Evolutionary conservation across 2,797 vertebrate genomes (phyloP).

Genomic region (Sphaeramia orbicularis): DNA sequence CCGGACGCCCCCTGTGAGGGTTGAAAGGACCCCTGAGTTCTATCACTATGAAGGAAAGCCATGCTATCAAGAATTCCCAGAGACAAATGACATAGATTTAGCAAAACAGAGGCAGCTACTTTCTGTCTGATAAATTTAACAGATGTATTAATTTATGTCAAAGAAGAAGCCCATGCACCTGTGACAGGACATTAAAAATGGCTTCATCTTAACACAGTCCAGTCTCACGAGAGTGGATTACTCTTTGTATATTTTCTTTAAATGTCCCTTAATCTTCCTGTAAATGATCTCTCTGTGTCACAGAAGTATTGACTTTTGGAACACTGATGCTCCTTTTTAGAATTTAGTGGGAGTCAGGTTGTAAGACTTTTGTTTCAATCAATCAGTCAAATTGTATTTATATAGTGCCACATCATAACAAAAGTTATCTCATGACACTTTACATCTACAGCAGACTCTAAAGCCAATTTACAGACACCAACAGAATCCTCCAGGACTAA

Average conservation of each 20-base stretch:
- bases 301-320: neutral
- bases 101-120: neutral
- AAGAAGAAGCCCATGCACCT: neutral
- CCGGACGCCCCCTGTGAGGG: slow-evolving; percentile 80
- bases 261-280: neutral
- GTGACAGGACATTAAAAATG: slow-evolving; percentile 4
- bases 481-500: too few species aligned
- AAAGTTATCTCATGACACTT: too few species aligned
- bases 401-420: too few species aligned
- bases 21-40: neutral
- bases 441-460: too few species aligned
- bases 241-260: neutral
- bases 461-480: too few species aligned
- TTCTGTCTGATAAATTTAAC: neutral
- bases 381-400: too few species aligned
- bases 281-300: neutral
- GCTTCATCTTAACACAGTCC: neutral
- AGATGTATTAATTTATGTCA: neutral
- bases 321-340: too few species aligned
- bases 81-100: too few species aligned
- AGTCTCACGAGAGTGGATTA: neutral
- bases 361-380: neutral
- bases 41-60: neutral
- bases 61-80: too few species aligned
- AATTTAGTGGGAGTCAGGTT: neutral